phyloP scores from a whole-genome alignment of 1,140 invertebrate species.

The Vanessa atalanta region DNA sequence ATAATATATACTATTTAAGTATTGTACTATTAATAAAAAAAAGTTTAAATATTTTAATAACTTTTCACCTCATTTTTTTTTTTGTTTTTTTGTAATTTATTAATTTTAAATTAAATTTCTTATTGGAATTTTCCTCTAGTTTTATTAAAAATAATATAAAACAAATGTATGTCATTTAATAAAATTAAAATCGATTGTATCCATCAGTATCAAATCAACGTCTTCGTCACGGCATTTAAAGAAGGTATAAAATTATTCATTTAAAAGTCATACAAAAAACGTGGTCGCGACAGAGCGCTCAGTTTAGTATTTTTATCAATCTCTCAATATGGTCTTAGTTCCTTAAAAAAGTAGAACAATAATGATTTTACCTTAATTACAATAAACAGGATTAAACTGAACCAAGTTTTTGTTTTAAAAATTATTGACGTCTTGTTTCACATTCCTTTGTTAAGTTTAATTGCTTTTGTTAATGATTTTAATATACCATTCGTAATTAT shows the following conservation, averaged over 20 bases:
- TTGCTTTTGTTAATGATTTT: slow-evolving; percentile 28
- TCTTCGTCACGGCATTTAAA: background rate
- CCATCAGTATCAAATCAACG: background rate
- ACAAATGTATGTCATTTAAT: background rate
- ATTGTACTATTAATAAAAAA: too few relatives aligned
- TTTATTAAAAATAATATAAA: too few relatives aligned
- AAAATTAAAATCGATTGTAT: background rate
- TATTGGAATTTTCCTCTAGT: too few relatives aligned
- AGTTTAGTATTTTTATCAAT: slow-evolving; percentile 36
- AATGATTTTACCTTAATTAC: slow-evolving; percentile 47
- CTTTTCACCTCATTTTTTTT: too few relatives aligned
- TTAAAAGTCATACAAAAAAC: slow-evolving; percentile 7
- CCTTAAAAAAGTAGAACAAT: slow-evolving; percentile 41
- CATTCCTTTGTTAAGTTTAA: slow-evolving; percentile 32
- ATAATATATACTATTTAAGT: too few relatives aligned
- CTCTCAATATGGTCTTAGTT: slow-evolving; percentile 38
- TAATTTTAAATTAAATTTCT: too few relatives aligned
- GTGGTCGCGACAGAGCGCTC: slow-evolving; percentile 6
- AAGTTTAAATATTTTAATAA: too few relatives aligned
- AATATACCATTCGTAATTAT: slow-evolving; percentile 6
- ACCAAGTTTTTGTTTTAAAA: slow-evolving; percentile 18
- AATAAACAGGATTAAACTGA: slow-evolving; percentile 34
- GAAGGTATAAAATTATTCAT: background rate
- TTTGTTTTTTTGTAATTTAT: too few relatives aligned
- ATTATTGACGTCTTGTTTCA: slow-evolving; percentile 7